Evolutionary conservation across 2,113 vertebrate genomes (phyloP), one percentile per base, ranked within the genome.

Genomic region (Mormoops blainvillei): DNA sequence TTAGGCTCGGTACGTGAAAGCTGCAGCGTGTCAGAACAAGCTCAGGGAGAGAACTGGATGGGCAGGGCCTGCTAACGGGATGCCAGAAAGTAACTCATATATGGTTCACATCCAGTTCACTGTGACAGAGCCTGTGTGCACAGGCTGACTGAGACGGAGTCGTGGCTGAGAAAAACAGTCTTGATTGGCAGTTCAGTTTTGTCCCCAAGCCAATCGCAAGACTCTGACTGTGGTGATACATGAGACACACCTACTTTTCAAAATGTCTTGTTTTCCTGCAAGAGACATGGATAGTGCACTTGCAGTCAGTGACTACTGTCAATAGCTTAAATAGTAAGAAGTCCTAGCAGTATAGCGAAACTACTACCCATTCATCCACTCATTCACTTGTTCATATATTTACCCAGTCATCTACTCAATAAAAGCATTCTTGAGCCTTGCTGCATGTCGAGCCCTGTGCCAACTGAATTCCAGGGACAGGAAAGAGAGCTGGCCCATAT

Each of bases 1-100:
- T 88, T 52, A 8, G 38, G 18, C 50, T 65, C 54, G 45, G 24
- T 58, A 52, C 52, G 22, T 87, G 87, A 93, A 94, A 52, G 43
- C 89, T 86, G 78, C 67, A 91, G 15, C 94, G 61, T 96, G 94
- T 92, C 67, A 33, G n/a, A 87, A 87, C 65, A 87, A 94, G 97
- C 61, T 54, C 78, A 81, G 16, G 48, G 45, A 65, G 73, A 97
- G 82, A 86, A 95, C 26, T 61, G 2, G n/a, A 73, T 48, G 31
- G 26, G 74, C 45, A 67, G 16, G 48, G 12, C 26, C 71, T 77
- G n/a, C 26, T 67, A 16, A 61, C 80, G 14, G 8, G 10, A 50
- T 90, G 38, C 71, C 96, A 74, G 71, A 52, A 81, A 82, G 22
- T 41, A 94, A 10, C 33, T 28, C 26, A 22, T 26, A 26, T 18